phyloP scores from a whole-genome alignment of 2,888 invertebrate species.

The Acanthosepion lycidas region DNA sequence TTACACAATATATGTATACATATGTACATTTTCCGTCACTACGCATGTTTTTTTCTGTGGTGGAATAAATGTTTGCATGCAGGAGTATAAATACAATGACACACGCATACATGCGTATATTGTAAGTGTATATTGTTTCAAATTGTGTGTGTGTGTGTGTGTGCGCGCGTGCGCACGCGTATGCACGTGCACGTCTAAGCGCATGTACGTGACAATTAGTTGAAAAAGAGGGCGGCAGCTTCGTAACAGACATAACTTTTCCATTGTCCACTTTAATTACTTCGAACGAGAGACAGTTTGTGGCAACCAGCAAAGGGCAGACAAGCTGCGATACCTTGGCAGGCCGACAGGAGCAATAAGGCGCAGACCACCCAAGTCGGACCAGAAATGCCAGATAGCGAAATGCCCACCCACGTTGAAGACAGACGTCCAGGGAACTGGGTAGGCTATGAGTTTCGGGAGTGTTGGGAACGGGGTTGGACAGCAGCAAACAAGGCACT shows the following conservation, averaged over 20 bases:
- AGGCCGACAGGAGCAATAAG: background rate
- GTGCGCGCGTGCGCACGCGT: no score
- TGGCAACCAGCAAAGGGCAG: background rate
- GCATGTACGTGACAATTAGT: background rate
- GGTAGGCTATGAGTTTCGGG: slow-evolving; percentile 33
- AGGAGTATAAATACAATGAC: background rate
- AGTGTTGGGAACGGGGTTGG: background rate
- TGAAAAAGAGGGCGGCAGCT: background rate
- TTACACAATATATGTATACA: no score
- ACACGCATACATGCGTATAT: background rate
- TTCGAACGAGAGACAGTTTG: background rate
- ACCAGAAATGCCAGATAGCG: background rate
- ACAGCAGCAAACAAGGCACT: slow-evolving; percentile 14
- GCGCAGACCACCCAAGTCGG: slow-evolving; percentile 14
- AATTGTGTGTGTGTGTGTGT: no score
- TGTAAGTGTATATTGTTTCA: no score
- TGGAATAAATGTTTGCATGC: background rate
- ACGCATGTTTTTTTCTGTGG: no score
- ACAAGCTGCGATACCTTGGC: background rate
- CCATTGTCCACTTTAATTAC: slow-evolving; percentile 22
- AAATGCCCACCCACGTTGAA: background rate
- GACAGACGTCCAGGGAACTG: slow-evolving; percentile 11
- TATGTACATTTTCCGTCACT: no score
- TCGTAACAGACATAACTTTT: background rate
- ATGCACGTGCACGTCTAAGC: no score